These are phyloP conservation scores for Xiphophorus couchianus DNA, from an alignment of 2,113 vertebrate species.

Conservation along the genomic window DNA sequence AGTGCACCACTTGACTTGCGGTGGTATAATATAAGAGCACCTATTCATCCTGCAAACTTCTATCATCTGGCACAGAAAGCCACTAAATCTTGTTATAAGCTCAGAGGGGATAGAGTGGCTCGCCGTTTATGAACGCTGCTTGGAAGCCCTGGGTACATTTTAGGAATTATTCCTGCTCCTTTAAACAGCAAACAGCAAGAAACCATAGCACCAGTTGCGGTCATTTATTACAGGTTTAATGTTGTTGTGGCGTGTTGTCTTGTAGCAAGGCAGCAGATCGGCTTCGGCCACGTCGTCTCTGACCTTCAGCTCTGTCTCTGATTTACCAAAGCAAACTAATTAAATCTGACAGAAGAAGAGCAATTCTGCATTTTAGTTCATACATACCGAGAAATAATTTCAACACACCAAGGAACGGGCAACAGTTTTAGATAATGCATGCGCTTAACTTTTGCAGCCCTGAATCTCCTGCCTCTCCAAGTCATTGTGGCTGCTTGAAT, in stretches of 20 bases:
- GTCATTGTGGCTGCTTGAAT: slow-evolving; percentile 65
- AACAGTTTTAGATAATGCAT: slow-evolving; percentile 22
- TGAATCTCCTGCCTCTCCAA: slow-evolving; percentile 58
- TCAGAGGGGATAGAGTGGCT: slow-evolving; percentile 74
- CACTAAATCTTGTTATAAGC: slow-evolving; percentile 79
- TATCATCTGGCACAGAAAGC: slow-evolving; percentile 72
- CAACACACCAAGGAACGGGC: slow-evolving; percentile 4
- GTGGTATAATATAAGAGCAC: slow-evolving; percentile 49
- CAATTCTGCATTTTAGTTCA: background rate
- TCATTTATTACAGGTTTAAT: slow-evolving; percentile 40
- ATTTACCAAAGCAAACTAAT: slow-evolving; percentile 18
- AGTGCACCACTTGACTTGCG: slow-evolving; percentile 43
- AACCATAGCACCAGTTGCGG: slow-evolving; percentile 36
- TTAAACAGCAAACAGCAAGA: slow-evolving; percentile 33
- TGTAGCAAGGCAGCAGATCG: slow-evolving; percentile 21
- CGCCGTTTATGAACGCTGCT: slow-evolving; percentile 70
- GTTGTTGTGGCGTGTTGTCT: slow-evolving; percentile 20
- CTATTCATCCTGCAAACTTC: slow-evolving; percentile 67
- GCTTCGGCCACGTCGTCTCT: slow-evolving; percentile 3
- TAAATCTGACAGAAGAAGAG: slow-evolving; percentile 12
- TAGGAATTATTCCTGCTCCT: slow-evolving; percentile 61
- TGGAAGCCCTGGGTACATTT: slow-evolving; percentile 53
- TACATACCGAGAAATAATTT: background rate
- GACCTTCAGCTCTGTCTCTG: slow-evolving; percentile 39
- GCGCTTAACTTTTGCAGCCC: slow-evolving; percentile 43